Evolutionary conservation across 2,797 vertebrate genomes (phyloP), one percentile per base, ranked within the genome.

Genomic region (Arnoldichthys spilopterus): DNA sequence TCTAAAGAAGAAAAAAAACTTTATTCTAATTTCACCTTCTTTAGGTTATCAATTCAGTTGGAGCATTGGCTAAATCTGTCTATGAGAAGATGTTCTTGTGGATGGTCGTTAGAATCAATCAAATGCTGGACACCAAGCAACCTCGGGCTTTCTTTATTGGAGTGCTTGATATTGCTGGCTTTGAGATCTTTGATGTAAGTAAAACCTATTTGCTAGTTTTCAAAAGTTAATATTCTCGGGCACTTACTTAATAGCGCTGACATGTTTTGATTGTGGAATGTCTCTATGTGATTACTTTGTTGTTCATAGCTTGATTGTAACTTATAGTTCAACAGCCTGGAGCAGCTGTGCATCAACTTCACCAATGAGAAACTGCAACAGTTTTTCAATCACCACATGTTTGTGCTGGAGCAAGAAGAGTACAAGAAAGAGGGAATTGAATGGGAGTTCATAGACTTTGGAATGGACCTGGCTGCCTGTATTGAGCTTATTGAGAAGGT

Each of bases 81-180:
- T 96, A 94, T 0, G 94, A 96, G 88, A 96, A 93, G 83, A 93
- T 96, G 87, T 95, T 96, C 86, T 12, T 95, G 72, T 96, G 95
- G 95, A 96, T 96, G 94, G 95, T 96, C 6, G 28, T 91, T 18
- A 90, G 93, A 0, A 96, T 96, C 84, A 96, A 96, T 86, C 91
- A 95, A 73, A 94, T 94, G 86, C 87, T 95, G 68, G 95, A 96
- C 77, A 96, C 95, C 0, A 95, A 94, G 83, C 94, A 95, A 0
- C 92, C 94, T 45, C 86, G 94, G 30, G 83, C 93, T 51, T 28
- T 95, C 86, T 96, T 95, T 79, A 95, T 95, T 0, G 94, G 95
- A 5, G 94, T 96, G 56, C 83, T 96, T 70, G 94, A 96, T 79
- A 95, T 96, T 0, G 94, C 95, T 34, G 95, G 95, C 30, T 96